phyloP scores from a whole-genome alignment of 2,797 vertebrate species.

The Enteromius treurensis region DNA sequence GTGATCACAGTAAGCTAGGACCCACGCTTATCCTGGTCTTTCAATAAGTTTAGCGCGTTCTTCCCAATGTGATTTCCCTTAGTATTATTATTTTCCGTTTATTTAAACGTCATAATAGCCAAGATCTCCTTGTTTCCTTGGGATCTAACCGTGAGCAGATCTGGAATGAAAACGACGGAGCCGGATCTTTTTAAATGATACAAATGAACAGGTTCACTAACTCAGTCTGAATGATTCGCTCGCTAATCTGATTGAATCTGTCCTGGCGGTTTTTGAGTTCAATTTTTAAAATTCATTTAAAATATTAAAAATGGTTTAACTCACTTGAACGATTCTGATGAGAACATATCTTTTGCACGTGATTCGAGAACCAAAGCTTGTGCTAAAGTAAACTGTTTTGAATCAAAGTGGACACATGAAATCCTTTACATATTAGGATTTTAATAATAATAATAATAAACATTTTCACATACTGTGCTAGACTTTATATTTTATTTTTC shows the following conservation, averaged over 20 bases:
- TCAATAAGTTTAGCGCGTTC: background rate
- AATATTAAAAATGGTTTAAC: background rate
- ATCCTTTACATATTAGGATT: background rate
- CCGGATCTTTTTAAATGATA: background rate
- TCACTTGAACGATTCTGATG: background rate
- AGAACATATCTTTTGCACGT: background rate
- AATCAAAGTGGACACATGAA: background rate
- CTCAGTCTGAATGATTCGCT: background rate
- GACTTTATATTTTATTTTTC: background rate
- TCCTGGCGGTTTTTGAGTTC: background rate
- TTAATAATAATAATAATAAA: background rate
- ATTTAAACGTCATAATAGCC: background rate
- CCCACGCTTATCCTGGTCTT: background rate
- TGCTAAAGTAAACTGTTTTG: background rate
- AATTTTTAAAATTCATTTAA: background rate
- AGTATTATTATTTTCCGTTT: background rate
- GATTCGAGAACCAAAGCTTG: background rate
- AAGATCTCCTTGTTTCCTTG: background rate
- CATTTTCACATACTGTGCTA: background rate
- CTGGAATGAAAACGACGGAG: background rate
- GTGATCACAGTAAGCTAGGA: constrained; percentile 56
- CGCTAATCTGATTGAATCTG: background rate
- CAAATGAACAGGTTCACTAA: background rate
- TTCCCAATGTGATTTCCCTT: background rate
- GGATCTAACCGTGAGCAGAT: background rate